These are phyloP conservation scores for Pitta sordida DNA, from an alignment of 2,113 vertebrate genomes.

Conservation along the genomic window DNA sequence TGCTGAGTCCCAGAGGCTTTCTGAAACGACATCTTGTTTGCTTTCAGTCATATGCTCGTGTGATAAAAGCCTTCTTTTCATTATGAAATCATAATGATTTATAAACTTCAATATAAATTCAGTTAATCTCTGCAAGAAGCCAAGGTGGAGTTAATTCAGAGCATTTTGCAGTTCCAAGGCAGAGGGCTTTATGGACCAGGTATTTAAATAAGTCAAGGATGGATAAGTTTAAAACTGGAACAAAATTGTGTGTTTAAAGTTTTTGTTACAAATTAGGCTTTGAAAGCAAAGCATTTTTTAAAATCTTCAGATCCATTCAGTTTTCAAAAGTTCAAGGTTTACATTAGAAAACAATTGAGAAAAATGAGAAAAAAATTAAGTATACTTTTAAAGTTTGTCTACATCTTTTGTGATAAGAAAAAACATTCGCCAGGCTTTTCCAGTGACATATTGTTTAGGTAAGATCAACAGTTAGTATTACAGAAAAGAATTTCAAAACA, in stretches of 20 bases:
- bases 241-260: neutral
- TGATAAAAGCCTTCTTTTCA: neutral
- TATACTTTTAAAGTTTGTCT: neutral
- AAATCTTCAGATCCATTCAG: neutral
- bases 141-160: neutral
- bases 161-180: neutral
- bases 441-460: neutral
- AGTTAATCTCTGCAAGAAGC: neutral
- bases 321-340: neutral
- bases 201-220: neutral
- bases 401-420: neutral
- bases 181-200: neutral
- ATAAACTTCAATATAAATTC: neutral
- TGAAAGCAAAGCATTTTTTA: neutral
- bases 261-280: neutral
- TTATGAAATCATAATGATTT: neutral
- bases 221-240: neutral
- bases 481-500: neutral
- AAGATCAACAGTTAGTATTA: neutral
- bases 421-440: neutral
- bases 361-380: neutral
- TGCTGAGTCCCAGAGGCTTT: neutral
- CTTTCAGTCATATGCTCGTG: neutral
- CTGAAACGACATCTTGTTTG: neutral
- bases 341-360: neutral